A percentile compares a stretch with the other conserved stretches of the same genome.
Conservation (phyloP, 2,113 vertebrate genomes). For the Hemibagrus wyckioides region DNA sequence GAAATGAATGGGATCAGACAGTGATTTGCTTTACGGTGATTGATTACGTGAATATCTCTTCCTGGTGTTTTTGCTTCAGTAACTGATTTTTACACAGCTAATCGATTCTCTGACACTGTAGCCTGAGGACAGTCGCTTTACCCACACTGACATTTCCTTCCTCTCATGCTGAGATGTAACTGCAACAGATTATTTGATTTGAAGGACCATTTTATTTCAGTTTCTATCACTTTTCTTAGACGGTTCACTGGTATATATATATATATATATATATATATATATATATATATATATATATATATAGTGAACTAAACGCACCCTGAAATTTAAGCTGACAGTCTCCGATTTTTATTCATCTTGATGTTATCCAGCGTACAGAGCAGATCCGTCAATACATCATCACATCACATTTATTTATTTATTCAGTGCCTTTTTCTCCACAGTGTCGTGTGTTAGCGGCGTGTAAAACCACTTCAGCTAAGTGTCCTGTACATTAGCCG, state of each 20-base stretch:
- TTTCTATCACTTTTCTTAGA: background rate
- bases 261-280: no score
- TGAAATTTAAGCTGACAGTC: background rate
- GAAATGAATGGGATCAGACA: background rate
- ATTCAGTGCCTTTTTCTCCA: background rate
- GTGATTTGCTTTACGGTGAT: background rate
- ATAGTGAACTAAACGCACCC: background rate
- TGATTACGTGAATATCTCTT: background rate
- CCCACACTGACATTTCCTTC: background rate
- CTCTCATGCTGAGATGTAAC: background rate
- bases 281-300: no score
- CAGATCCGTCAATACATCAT: background rate
- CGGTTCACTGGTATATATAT: background rate
- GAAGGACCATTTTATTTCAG: background rate
- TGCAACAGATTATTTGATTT: background rate
- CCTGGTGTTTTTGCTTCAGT: background rate
- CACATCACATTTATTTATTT: background rate
- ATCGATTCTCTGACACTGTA: background rate
- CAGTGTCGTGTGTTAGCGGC: background rate
- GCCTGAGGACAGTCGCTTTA: background rate
- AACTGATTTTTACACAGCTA: background rate
- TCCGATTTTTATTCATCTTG: background rate
- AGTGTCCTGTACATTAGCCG: background rate
- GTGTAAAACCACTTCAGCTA: background rate
- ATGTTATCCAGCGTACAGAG: background rate